Percentiles rank a stretch among this genome's conserved stretches.
These are phyloP conservation scores for Drosophila tropicalis DNA, from an alignment of 1,140 invertebrate genomes.

Conservation along the genomic window DNA sequence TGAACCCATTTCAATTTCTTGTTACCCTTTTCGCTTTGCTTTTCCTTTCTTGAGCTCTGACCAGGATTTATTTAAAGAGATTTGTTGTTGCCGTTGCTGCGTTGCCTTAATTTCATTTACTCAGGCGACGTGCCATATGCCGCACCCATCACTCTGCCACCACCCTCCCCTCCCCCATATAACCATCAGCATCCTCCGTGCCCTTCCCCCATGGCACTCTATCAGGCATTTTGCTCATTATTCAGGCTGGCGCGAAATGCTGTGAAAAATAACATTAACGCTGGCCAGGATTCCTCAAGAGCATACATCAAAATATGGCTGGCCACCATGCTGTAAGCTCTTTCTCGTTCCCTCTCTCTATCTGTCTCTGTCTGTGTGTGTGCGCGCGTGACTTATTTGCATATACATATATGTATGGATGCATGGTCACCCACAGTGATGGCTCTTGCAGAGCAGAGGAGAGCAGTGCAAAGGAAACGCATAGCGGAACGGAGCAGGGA, in stretches of 20 bases:
- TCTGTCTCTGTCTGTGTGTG: neutral
- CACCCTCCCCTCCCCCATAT: too few species aligned
- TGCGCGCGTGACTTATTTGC: conserved; percentile 63
- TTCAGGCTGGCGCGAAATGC: conserved; percentile 9
- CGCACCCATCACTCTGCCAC: neutral
- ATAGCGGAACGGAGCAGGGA: neutral
- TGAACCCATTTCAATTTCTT: conserved; percentile 2
- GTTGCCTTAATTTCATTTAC: conserved; percentile 60
- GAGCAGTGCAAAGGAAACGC: neutral
- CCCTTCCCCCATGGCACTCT: neutral
- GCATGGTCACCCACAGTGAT: conserved; percentile 4
- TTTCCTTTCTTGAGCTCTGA: conserved; percentile 20
- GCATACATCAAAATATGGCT: conserved; percentile 36
- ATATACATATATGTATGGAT: conserved; percentile 16
- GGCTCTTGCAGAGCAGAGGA: neutral
- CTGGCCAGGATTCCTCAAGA: conserved; percentile 31
- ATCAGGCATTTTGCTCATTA: conserved; percentile 17
- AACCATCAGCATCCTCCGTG: too few species aligned
- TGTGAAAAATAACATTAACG: conserved; percentile 58
- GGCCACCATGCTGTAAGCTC: conserved; percentile 20
- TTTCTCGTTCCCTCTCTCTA: neutral
- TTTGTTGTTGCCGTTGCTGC: conserved; percentile 46
- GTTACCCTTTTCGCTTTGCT: conserved; percentile 12
- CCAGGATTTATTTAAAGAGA: conserved; percentile 63
- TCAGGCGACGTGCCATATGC: conserved; percentile 44